Evolutionary conservation across 2,888 invertebrate species (phyloP), one percentile per base, ranked within the genome.

Genomic region (Lasioglossum oenotherae): DNA sequence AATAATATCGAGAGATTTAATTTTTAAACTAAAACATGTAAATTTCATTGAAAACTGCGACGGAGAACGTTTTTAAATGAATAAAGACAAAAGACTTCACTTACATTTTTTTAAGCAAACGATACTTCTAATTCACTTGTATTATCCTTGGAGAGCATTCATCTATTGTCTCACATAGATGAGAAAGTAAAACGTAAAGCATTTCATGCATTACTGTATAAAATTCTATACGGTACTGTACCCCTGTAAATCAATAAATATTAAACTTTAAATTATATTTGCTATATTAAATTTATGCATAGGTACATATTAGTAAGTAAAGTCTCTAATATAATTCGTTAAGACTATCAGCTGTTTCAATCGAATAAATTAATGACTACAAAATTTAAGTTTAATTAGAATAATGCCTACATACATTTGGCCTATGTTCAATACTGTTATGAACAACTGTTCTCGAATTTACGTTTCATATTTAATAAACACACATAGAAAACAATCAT

Each of bases 391-490:
- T 73, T 38, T 19, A 46, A 38, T 46, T 57, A 49, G 12, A 35
- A 31, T 53, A 64, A 53, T 27, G 35, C 71, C 4, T 19, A 46
- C 27, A 74, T 27, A 46, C 69, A 76, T 44, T 72, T 64, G 83
- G 67, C 67, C 76, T 80, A 83, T 35, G 27, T 41, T 75, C 14
- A 41, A 41, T 31, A 41, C 31, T n/a, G 41, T 46, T 64, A 67
- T 57, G 16, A n/a, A 71, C 27, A 23, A 67, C 16, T 77, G 80
- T 82, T 72, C 60, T n/a, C 67, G 5, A 72, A 79, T 27, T 46
- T 27, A 53, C 44, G 6, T 75, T 82, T 82, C 53, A 2, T 72
- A 71, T 31, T 71, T 27, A 82, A 82, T 82, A 82, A 82, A 80
- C 57, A 80, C 73, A 57, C 44, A 60, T 31, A 44, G 67, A 53